These are phyloP conservation scores for Rhopalosiphum nymphaeae DNA, from an alignment of 2,888 invertebrate genomes.

Conservation along the genomic window DNA sequence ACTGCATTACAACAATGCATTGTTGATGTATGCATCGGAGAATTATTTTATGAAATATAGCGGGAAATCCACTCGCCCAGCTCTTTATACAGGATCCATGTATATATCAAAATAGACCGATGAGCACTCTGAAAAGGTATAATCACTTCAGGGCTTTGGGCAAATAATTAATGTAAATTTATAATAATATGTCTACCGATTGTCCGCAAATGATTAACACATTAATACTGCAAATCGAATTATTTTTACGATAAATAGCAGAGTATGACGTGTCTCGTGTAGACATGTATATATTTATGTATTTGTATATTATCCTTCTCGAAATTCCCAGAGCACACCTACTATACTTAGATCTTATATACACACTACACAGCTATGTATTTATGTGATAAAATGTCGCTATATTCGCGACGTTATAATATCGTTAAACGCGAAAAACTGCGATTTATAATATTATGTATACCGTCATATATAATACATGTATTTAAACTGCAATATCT, in stretches of 20 bases:
- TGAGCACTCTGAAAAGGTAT: not conserved
- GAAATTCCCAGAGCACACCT: not conserved
- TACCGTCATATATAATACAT: not conserved
- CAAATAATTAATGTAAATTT: not conserved
- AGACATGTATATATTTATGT: not conserved
- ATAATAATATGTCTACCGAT: not conserved
- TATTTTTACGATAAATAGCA: not conserved
- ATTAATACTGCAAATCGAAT: not conserved
- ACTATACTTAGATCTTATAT: not conserved
- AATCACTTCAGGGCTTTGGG: not conserved
- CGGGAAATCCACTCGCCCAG: not conserved
- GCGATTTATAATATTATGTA: not conserved
- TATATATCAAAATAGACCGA: not conserved
- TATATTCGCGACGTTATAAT: not conserved
- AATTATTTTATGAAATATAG: not conserved
- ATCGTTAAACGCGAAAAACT: not conserved
- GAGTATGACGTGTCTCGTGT: too few species aligned
- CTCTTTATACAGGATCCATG: not conserved
- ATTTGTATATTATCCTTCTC: not conserved
- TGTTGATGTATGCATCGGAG: too few species aligned
- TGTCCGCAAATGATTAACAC: not conserved
- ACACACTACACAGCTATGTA: too few species aligned
- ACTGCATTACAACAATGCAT: not conserved
- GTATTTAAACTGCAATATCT: not conserved
- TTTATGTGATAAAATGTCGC: not conserved